Conservation (phyloP, 2,888 invertebrate species). For the Parnassius smintheus region DNA sequence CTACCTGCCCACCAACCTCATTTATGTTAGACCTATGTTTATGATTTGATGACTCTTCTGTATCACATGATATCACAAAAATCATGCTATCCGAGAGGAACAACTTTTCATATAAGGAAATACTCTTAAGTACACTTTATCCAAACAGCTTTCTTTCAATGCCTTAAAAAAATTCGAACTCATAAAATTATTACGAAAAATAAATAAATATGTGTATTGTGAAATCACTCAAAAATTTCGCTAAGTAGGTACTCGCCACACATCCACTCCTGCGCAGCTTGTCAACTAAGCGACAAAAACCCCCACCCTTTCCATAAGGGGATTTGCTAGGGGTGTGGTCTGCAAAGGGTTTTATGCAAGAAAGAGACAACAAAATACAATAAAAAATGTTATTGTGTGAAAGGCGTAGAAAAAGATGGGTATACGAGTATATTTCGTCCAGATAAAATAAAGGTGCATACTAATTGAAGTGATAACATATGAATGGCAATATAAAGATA, state of each 20-base stretch:
- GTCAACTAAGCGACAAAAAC: constrained; percentile 27
- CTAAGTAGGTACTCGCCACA: constrained; percentile 3
- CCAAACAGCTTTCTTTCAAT: too few species aligned
- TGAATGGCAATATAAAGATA: too few species aligned
- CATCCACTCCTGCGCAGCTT: constrained; percentile 45
- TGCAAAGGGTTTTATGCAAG: constrained; percentile 36
- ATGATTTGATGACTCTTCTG: too few species aligned
- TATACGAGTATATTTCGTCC: constrained; percentile 26
- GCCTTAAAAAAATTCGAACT: too few species aligned
- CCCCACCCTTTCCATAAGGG: constrained; percentile 42
- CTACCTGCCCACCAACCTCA: too few species aligned
- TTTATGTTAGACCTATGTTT: too few species aligned
- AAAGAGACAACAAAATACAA: constrained; percentile 31
- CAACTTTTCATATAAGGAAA: too few species aligned
- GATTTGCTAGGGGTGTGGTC: constrained; percentile 45
- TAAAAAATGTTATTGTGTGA: constrained; percentile 35
- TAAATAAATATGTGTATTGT: not conserved
- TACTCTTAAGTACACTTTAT: too few species aligned
- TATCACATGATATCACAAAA: too few species aligned
- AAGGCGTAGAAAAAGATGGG: constrained; percentile 38
- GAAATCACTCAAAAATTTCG: constrained; percentile 11
- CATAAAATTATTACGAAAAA: too few species aligned
- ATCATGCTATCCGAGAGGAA: too few species aligned
- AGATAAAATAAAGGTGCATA: constrained; percentile 28
- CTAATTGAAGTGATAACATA: constrained; percentile 24